phyloP scores from a whole-genome alignment of 1,140 invertebrate species.

The Orchestia grillus region DNA sequence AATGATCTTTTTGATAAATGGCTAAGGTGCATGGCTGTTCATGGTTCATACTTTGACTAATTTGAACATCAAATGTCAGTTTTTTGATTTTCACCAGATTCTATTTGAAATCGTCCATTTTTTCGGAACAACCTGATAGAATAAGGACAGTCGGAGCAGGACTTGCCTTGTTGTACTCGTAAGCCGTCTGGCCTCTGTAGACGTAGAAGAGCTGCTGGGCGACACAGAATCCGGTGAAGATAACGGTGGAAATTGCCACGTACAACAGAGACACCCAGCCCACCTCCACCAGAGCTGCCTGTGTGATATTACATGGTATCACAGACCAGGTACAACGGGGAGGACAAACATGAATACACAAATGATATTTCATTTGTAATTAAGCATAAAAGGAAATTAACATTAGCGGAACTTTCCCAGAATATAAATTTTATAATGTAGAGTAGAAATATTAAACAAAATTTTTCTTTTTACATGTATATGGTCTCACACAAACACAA shows the following conservation, averaged over 20 bases:
- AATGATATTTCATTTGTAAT: conserved; percentile 26
- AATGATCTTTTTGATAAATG: too few relatives aligned
- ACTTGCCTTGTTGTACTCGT: conserved; percentile 59
- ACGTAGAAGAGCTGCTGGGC: conserved; percentile 57
- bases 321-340: conserved; percentile 29
- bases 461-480: too few relatives aligned
- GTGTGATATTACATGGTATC: neutral
- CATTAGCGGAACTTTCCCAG: too few relatives aligned
- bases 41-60: too few relatives aligned
- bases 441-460: too few relatives aligned
- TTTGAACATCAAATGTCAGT: too few relatives aligned
- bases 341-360: conserved; percentile 50
- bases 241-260: conserved; percentile 48
- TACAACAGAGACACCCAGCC: conserved; percentile 60
- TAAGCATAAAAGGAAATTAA: neutral
- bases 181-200: conserved; percentile 57
- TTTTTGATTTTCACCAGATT: too few relatives aligned
- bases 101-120: too few relatives aligned
- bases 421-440: too few relatives aligned
- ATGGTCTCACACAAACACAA: too few relatives aligned
- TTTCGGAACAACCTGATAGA: too few relatives aligned
- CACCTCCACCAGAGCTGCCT: conserved; percentile 57
- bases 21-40: too few relatives aligned
- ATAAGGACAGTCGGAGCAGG: neutral
- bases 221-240: conserved; percentile 59